Evolutionary conservation across 1,140 invertebrate genomes (phyloP), one percentile per base, ranked within the genome.

Genomic region (Akabosia matsudoensis): DNA sequence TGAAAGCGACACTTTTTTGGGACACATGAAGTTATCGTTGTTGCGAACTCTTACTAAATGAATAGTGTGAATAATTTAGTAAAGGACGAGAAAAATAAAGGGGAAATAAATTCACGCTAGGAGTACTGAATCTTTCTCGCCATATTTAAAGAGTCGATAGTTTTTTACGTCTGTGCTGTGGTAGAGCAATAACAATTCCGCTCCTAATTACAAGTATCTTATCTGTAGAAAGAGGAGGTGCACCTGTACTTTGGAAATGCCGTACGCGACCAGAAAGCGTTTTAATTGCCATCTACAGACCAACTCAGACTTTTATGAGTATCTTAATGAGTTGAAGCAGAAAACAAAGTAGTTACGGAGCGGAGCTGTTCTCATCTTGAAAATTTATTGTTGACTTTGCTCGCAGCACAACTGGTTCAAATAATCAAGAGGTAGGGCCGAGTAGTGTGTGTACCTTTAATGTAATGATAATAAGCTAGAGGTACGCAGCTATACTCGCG

Each of bases 271-370:
- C 24, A 67, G 31, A 30, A 30, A 67, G 61, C 61, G 61, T 67
- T 67, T 67, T 67, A 67, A 67, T 67, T 67, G 61, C 61, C 61
- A 67, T 67, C 61, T 67, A 67, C 61, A 31, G 61, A 67, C 61
- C 22, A 67, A 67, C 61, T 4, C 24, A 13, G 24, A 67, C 7
- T 67, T 67, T 67, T 67, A 67, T 67, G 61, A 24, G 24, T 67
- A n/a, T 24, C 30, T 67, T 67, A 67, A 67, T 67, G 61, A 67
- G 61, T 30, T 67, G 24, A 30, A 67, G 24, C 24, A 67, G 28
- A 67, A 67, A 67, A 28, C 24, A 67, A 67, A 67, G 61, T 7
- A 22, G 61, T 30, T 67, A 30, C 28, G 28, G 61, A 67, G 61
- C 61, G 61, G 24, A 67, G 61, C 61, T 67, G 61, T 67, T 10